phyloP scores from a whole-genome alignment of 2,888 invertebrate genomes.

The Adela reaumurella region DNA sequence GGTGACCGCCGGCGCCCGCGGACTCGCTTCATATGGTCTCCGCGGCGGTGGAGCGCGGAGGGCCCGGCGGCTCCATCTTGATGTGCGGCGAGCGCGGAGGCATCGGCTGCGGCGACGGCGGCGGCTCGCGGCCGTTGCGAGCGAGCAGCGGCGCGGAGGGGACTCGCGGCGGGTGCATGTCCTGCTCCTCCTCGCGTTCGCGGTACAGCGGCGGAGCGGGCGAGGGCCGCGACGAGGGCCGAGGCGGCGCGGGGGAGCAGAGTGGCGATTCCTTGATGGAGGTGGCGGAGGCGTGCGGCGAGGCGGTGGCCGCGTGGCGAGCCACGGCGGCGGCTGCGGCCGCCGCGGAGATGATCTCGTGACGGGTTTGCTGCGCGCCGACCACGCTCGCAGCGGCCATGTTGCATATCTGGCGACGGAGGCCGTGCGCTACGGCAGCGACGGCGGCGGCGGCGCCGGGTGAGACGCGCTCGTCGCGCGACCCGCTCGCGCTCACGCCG shows the following conservation, averaged over 20 bases:
- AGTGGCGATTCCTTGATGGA: conserved; percentile 57
- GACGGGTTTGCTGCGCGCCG: conserved; percentile 10
- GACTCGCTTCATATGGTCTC: conserved; percentile 3
- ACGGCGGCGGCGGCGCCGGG: conserved; percentile 79
- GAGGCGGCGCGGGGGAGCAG: conserved; percentile 60
- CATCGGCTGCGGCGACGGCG: conserved; percentile 20
- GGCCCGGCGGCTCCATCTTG: neutral
- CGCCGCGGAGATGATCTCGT: conserved; percentile 17
- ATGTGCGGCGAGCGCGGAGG: conserved; percentile 15
- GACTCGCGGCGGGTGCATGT: conserved; percentile 10
- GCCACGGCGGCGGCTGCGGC: conserved; percentile 30
- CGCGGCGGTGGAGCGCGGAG: neutral
- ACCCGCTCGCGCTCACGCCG: conserved; percentile 53
- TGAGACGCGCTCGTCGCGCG: conserved; percentile 51
- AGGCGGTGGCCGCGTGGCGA: conserved; percentile 43
- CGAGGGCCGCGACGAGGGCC: conserved; percentile 63
- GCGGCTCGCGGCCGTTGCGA: conserved; percentile 44
- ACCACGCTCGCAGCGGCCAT: conserved; percentile 67
- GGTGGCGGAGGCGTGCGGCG: conserved; percentile 39
- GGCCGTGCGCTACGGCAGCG: conserved; percentile 80
- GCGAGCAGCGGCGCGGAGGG: conserved; percentile 42
- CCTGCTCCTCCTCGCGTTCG: neutral
- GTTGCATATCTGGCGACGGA: conserved; percentile 83
- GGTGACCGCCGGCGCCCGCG: conserved; percentile 3
- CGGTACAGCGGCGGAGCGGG: conserved; percentile 28